Evolutionary conservation across 2,797 vertebrate species (phyloP).

Genomic region (Euthynnus affinis): DNA sequence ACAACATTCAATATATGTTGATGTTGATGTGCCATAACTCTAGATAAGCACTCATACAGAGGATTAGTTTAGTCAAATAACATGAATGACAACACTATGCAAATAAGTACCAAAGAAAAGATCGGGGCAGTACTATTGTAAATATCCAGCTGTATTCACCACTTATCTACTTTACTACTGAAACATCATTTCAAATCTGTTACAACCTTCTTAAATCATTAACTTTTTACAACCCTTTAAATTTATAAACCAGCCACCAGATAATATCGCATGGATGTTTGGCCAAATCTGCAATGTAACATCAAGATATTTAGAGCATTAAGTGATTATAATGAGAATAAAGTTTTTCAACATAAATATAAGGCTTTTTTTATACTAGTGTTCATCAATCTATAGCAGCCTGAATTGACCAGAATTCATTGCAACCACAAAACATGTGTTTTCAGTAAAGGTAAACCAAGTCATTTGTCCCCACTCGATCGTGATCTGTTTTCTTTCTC

Average conservation of each 20-base stretch:
- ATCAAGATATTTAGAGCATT: no score
- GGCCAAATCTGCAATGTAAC: background rate
- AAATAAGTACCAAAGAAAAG: conserved; percentile 53
- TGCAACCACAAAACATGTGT: background rate
- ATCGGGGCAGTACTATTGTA: conserved; percentile 22
- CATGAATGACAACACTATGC: conserved; percentile 45
- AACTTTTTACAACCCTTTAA: background rate
- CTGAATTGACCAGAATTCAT: background rate
- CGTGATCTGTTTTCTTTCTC: no score
- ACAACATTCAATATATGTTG: conserved; percentile 13
- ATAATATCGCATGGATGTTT: no score
- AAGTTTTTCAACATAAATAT: no score
- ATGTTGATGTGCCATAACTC: conserved; percentile 25
- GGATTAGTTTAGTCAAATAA: conserved; percentile 36
- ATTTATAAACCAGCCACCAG: background rate
- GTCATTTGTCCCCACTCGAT: no score
- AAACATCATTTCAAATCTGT: background rate
- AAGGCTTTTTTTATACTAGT: no score
- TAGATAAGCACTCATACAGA: conserved; percentile 15
- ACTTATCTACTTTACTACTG: background rate
- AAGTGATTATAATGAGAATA: no score
- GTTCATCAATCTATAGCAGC: background rate
- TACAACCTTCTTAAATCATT: background rate
- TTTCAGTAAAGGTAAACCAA: no score
- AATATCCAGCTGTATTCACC: background rate